Evolutionary conservation across 2,797 vertebrate genomes (phyloP).

Genomic region (Sebastes iracundus): DNA sequence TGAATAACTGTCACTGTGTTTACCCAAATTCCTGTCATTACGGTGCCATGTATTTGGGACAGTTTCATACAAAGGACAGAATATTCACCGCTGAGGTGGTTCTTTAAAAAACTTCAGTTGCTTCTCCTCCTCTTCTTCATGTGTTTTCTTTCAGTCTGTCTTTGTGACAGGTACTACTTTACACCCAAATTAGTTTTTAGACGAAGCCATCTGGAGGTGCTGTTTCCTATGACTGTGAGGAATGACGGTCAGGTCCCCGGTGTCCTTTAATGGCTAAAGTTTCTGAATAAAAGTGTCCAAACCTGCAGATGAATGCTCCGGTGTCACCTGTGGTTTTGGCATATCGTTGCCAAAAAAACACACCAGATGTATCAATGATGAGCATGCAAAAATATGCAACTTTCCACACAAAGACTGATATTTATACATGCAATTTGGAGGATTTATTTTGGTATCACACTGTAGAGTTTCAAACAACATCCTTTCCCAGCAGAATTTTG

Average conservation of each 20-base stretch:
- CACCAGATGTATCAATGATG: conserved; percentile 51
- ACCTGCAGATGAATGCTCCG: conserved; percentile 30
- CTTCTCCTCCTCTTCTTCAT: background rate
- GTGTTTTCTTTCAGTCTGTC: conserved; percentile 9
- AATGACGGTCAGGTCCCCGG: conserved; percentile 44
- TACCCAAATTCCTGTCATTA: conserved; percentile 11
- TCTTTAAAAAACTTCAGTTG: background rate
- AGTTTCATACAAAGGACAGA: conserved; percentile 5
- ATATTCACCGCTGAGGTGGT: background rate
- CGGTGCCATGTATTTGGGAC: background rate
- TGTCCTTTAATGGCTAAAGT: conserved; percentile 41
- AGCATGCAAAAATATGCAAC: conserved; percentile 62
- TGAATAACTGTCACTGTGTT: conserved; percentile 41
- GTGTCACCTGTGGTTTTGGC: conserved; percentile 53
- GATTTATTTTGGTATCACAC: background rate
- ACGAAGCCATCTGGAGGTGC: conserved; percentile 55
- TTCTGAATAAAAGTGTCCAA: conserved; percentile 45
- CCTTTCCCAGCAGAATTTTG: background rate
- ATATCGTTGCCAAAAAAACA: conserved; percentile 41
- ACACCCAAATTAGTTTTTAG: conserved; percentile 28
- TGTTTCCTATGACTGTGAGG: conserved; percentile 39
- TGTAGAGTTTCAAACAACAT: background rate
- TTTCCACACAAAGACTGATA: conserved; percentile 3
- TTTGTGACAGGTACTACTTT: conserved; percentile 25
- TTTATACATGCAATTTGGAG: background rate